Evolutionary conservation across 2,888 invertebrate species (phyloP).

Genomic region (Apodemia hepburni): DNA sequence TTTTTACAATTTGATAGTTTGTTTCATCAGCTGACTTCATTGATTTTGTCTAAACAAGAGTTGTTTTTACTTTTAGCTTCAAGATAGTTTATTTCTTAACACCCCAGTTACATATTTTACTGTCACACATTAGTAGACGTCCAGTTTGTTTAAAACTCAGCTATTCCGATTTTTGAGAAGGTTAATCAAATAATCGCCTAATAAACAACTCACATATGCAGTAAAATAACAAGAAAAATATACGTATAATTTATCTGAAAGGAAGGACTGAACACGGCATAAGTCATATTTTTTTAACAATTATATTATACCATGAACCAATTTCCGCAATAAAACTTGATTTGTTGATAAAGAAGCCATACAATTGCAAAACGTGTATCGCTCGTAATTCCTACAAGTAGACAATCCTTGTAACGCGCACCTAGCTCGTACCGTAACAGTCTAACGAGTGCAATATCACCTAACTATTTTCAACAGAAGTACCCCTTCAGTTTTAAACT

Average conservation of each 20-base stretch:
- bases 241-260: too few species aligned
- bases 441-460: constrained; percentile 68
- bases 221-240: too few species aligned
- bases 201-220: too few species aligned
- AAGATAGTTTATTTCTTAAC: not conserved
- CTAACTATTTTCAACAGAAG: constrained; percentile 60
- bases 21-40: not conserved
- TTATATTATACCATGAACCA: too few species aligned
- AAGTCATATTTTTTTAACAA: too few species aligned
- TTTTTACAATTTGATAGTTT: not conserved
- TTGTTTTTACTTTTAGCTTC: not conserved
- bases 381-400: constrained; percentile 43
- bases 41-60: too few species aligned
- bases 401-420: constrained; percentile 47
- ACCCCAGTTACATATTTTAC: too few species aligned
- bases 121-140: too few species aligned
- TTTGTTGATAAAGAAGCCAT: not conserved
- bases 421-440: constrained; percentile 47
- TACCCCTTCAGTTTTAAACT: constrained; percentile 69
- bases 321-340: not conserved
- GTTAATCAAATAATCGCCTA: too few species aligned
- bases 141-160: too few species aligned
- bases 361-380: constrained; percentile 41
- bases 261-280: too few species aligned
- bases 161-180: too few species aligned